phyloP scores from a whole-genome alignment of 2,888 invertebrate genomes.

The Mactromeris polynyma region DNA sequence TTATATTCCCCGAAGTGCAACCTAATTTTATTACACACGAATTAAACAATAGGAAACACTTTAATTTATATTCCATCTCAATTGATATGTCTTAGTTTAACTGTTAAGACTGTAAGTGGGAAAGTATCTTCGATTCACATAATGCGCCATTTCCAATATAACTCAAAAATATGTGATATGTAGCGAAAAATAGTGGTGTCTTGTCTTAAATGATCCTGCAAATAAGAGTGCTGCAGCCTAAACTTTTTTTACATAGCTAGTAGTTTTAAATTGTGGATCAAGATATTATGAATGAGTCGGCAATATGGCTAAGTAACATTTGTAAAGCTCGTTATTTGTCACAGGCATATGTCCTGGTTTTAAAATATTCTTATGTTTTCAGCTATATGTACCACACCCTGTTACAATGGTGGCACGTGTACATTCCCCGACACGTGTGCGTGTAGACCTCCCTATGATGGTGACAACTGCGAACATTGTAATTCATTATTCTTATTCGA shows the following conservation, averaged over 20 bases:
- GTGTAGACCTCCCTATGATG: slow-evolving; percentile 35
- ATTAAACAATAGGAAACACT: too few relatives aligned
- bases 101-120: too few relatives aligned
- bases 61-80: too few relatives aligned
- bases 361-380: neutral
- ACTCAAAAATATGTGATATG: too few relatives aligned
- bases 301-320: neutral
- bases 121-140: too few relatives aligned
- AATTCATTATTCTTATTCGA: neutral
- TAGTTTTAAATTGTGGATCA: neutral
- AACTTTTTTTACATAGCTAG: neutral
- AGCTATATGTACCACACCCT: slow-evolving; percentile 48
- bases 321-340: neutral
- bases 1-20: too few relatives aligned
- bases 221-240: neutral
- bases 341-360: neutral
- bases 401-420: slow-evolving; percentile 43
- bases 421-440: slow-evolving; percentile 28
- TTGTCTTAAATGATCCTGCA: too few relatives aligned
- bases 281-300: neutral
- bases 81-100: too few relatives aligned
- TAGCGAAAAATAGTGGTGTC: too few relatives aligned
- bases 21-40: too few relatives aligned
- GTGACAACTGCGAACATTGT: neutral
- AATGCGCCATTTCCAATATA: too few relatives aligned